Conservation (phyloP, 1,140 invertebrate genomes). For the Apis cerana region DNA sequence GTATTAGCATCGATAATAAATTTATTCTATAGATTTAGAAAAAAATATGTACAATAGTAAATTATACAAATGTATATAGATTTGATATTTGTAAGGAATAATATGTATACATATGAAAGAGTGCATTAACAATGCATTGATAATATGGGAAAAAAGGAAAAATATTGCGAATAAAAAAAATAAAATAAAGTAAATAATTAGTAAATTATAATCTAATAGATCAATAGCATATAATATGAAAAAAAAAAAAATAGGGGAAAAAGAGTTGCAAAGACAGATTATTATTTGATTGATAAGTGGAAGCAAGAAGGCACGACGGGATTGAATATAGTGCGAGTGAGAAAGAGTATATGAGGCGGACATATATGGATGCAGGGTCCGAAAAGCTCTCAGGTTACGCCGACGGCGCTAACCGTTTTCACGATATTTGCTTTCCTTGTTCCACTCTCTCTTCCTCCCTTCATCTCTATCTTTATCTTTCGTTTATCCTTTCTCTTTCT, state of each 20-base stretch:
- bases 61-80: too few relatives aligned
- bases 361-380: conserved; percentile 80
- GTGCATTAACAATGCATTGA: too few relatives aligned
- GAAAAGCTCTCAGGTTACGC: conserved; percentile 80
- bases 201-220: conserved; percentile 3
- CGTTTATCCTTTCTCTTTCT: conserved; percentile 15
- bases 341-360: conserved; percentile 72
- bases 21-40: too few relatives aligned
- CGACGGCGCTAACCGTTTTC: conserved; percentile 75
- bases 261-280: not conserved
- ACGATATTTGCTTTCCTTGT: conserved; percentile 60
- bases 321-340: conserved; percentile 49
- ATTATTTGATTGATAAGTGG: not conserved
- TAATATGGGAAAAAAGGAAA: too few relatives aligned
- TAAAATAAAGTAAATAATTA: conserved; percentile 3
- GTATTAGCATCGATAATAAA: too few relatives aligned
- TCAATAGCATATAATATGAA: too few relatives aligned
- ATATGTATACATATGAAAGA: too few relatives aligned
- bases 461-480: conserved; percentile 20
- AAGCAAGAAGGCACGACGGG: conserved; percentile 61
- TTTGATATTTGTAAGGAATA: too few relatives aligned
- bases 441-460: conserved; percentile 26
- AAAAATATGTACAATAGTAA: too few relatives aligned
- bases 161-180: not conserved
- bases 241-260: not conserved